phyloP scores from a whole-genome alignment of 2,888 invertebrate genomes.

The Luperina nickerlii region DNA sequence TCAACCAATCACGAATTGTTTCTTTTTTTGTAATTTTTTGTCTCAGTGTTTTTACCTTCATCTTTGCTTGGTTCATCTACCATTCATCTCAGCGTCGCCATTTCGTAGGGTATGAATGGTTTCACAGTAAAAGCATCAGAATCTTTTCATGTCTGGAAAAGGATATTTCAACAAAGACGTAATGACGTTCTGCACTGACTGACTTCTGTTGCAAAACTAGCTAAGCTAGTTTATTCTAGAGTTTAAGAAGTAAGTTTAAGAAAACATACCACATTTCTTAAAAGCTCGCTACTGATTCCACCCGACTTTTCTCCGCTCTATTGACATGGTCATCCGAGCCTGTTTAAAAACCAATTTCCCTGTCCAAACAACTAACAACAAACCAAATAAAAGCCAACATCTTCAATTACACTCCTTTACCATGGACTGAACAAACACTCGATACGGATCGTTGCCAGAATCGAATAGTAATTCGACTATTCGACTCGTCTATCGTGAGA shows the following conservation, averaged over 20 bases:
- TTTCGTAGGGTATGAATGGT: neutral
- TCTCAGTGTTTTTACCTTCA: too few species aligned
- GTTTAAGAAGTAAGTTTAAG: neutral
- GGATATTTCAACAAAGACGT: too few species aligned
- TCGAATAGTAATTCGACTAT: conserved; percentile 72
- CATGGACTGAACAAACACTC: conserved; percentile 76
- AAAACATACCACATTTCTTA: neutral
- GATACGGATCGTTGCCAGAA: conserved; percentile 67
- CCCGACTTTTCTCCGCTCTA: conserved; percentile 37
- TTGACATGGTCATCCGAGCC: conserved; percentile 67
- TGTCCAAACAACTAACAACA: conserved; percentile 72
- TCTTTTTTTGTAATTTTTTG: too few species aligned
- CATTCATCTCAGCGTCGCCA: neutral
- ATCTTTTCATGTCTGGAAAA: neutral
- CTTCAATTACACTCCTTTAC: conserved; percentile 80
- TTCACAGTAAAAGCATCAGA: neutral
- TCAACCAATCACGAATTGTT: too few species aligned
- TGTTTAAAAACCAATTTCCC: conserved; percentile 80
- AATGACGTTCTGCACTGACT: too few species aligned
- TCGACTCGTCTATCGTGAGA: conserved; percentile 64
- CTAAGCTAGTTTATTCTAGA: neutral
- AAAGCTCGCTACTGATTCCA: neutral
- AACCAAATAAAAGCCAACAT: conserved; percentile 74
- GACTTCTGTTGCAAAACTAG: neutral
- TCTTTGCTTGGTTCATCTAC: neutral